Base-by-base conservation (phyloP, 2,888 invertebrate species). In the Orchesellides sinensis region DNA sequence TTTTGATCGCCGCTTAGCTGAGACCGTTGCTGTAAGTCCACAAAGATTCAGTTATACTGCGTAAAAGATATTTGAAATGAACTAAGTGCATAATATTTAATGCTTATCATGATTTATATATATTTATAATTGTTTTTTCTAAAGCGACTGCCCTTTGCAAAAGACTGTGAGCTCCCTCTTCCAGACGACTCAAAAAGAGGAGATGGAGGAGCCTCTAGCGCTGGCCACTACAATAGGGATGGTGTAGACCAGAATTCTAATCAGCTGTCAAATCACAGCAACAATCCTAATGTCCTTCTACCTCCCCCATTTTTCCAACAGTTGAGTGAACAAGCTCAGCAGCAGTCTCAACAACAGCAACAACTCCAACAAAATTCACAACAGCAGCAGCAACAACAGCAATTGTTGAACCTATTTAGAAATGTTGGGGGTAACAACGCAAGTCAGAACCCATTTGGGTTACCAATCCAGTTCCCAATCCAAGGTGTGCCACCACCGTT, bases 1-100 rank as follows among this genome's bases (percentile, higher is more conserved):
- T 87, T 94, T 94, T 89, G 94, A 94, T 89, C 94, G 94, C 88
- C 94, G 94, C 90, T 90, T 94, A 79, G 94, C 94, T 86, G 94
- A 94, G 90, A 94, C 94, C 49, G 92, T 94, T 84, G 94, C 94
- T 89, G 63, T 63, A 63, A 35, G 63, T 94, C 93, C 90, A 90
- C 19, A n/a, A 21, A n/a, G n/a, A 25, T 59, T 17, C 14, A 19
- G 17, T 45, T 65, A n/a, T n/a, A n/a, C n/a, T n/a, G n/a, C n/a
- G n/a, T n/a, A n/a, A n/a, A 32, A 56, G 23, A 35, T 25, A 8
- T 61, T 27, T 65, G 5, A 32, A 32, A 32, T 6, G 10, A 32
- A 6, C 32, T 6, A 32, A 32, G 32, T 32, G n/a, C n/a, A n/a
- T n/a, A n/a, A 32, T 32, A 6, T 32, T 32, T 5, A 32, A 32